Evolutionary conservation across 2,797 vertebrate species (phyloP), one percentile per base, ranked within the genome.

Genomic region (Eleutherodactylus coqui): DNA sequence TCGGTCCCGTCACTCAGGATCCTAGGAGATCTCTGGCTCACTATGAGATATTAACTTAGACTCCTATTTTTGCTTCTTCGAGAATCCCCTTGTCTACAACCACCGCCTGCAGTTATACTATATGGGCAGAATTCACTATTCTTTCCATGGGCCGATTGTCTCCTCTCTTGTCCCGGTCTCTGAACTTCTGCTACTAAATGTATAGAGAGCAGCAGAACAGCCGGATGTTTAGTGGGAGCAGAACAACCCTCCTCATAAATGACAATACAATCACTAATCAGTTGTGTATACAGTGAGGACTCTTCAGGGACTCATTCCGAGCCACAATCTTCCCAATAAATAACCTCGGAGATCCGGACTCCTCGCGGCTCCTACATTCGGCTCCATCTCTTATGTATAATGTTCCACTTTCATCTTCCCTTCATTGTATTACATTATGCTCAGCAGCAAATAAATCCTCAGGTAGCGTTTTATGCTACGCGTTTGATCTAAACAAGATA

Each of bases 361-460:
- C 72, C 43, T 32, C n/a, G 14, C 43, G 8, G 72, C 41, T 29
- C n/a, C 27, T 9, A 17, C 72, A 32, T 49, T 47, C 72, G 32
- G 43, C n/a, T 3, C 0, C 41, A 10, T 47, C 72, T 75, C 72
- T 75, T 49, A 75, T 49, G 72, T 34, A 34, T 77, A 77, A 77
- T 34, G 51, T 55, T 77, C 2, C 7, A 36, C 75, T 77, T 77
- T 55, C 75, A 53, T 77, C 75, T 58, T 38, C 51, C 5, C 17
- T 53, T 55, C 75, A 77, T 77, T 77, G 75, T 53, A 55, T 77
- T 36, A 77, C 75, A 55, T 53, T 58, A 58, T 32, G 32, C 75
- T 53, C 47, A 77, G 75, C 47, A 53, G 75, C 49, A 55, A 75
- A 75, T 77, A 53, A 55, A 77, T 77, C 75, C 72, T 75, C 43